phyloP scores from a whole-genome alignment of 1,140 invertebrate genomes.

The Galleria mellonella region DNA sequence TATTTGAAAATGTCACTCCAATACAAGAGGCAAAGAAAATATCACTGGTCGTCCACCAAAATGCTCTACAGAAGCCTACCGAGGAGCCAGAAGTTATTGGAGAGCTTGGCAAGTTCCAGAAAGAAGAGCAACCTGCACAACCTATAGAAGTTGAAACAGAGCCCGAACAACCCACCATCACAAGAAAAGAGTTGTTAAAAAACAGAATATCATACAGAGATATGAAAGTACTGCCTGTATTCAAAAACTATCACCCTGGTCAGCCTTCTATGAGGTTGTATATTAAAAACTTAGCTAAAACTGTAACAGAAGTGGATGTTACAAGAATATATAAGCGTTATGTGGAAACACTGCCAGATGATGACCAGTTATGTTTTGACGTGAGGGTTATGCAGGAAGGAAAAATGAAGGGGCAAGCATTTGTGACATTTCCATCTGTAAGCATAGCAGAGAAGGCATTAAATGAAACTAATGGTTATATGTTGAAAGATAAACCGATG shows the following conservation, averaged over 20 bases:
- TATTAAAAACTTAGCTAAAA: conserved; percentile 94
- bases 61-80: conserved; percentile 41
- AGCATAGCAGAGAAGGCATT: conserved; percentile 84
- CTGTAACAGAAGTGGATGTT: conserved; percentile 84
- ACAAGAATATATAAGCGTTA: conserved; percentile 87
- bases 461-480: conserved; percentile 91
- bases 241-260: conserved; percentile 91
- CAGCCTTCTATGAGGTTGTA: conserved; percentile 89
- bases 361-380: conserved; percentile 80
- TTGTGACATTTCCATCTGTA: conserved; percentile 86
- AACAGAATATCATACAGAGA: conserved; percentile 85
- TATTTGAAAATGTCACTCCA: conserved; percentile 77
- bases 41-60: conserved; percentile 76
- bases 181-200: conserved; percentile 78
- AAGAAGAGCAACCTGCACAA: conserved; percentile 34
- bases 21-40: conserved; percentile 78
- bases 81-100: conserved; percentile 48
- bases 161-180: conserved; percentile 75
- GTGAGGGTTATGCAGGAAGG: conserved; percentile 95
- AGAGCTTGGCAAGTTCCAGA: conserved; percentile 59
- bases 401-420: conserved; percentile 97
- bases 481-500: conserved; percentile 91
- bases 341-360: conserved; percentile 51
- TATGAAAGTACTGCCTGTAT: conserved; percentile 85
- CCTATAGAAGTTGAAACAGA: conserved; percentile 22